Evolutionary conservation across 2,888 invertebrate genomes (phyloP).

Genomic region (Melikaiella ostensackeni): DNA sequence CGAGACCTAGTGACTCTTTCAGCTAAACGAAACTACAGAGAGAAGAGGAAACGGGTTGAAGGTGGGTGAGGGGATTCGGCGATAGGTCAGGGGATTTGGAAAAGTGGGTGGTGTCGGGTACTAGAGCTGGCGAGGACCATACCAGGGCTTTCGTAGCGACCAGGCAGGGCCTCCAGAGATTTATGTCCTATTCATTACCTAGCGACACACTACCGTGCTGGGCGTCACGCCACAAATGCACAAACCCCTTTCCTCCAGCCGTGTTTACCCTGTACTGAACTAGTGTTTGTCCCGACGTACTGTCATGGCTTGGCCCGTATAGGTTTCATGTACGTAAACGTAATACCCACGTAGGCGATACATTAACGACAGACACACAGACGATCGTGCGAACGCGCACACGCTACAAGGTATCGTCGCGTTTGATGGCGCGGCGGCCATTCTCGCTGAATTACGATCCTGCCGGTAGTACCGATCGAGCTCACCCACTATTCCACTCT

Average conservation of each 20-base stretch:
- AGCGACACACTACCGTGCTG: constrained; percentile 55
- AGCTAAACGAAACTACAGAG: constrained; percentile 30
- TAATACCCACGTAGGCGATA: constrained; percentile 58
- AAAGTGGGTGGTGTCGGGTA: constrained; percentile 45
- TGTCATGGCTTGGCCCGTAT: constrained; percentile 13
- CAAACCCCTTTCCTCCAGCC: constrained; percentile 41
- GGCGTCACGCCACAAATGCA: constrained; percentile 55
- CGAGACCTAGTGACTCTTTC: constrained; percentile 31
- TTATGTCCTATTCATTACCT: constrained; percentile 73
- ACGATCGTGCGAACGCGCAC: constrained; percentile 47
- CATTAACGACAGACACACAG: constrained; percentile 69
- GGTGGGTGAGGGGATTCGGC: constrained; percentile 6
- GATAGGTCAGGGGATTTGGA: constrained; percentile 46
- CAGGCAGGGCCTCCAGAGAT: constrained; percentile 65
- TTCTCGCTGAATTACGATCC: constrained; percentile 71
- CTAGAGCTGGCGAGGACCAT: constrained; percentile 37
- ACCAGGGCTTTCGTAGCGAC: constrained; percentile 40
- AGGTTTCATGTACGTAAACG: constrained; percentile 42
- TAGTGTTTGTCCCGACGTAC: constrained; percentile 48
- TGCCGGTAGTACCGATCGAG: constrained; percentile 47
- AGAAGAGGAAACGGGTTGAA: constrained; percentile 44
- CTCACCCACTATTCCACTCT: constrained; percentile 60
- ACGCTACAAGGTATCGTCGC: constrained; percentile 59
- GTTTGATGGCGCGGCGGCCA: constrained; percentile 67
- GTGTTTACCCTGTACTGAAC: constrained; percentile 59